phyloP scores from a whole-genome alignment of 2,888 invertebrate species.

The Lycia hirtaria region DNA sequence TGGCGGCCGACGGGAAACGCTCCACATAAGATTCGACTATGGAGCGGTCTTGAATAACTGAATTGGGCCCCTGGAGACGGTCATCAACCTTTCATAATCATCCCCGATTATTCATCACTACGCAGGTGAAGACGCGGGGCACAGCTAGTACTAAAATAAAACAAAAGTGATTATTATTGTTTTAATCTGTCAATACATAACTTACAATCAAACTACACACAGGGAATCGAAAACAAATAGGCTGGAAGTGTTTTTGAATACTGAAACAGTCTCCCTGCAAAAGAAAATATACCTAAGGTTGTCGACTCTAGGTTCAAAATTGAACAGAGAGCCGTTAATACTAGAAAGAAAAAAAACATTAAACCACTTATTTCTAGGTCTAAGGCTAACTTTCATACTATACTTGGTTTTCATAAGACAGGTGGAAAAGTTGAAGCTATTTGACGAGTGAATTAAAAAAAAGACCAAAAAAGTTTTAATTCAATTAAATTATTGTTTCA shows the following conservation, averaged over 20 bases:
- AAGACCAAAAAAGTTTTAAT: too few species aligned
- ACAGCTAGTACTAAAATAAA: constrained; percentile 34
- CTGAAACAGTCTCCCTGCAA: constrained; percentile 41
- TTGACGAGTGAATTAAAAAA: constrained; percentile 5
- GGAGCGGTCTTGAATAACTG: too few species aligned
- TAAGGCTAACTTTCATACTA: constrained; percentile 30
- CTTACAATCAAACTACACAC: constrained; percentile 57
- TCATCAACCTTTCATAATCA: too few species aligned
- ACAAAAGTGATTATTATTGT: constrained; percentile 36
- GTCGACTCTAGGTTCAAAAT: not conserved
- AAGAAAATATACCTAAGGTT: constrained; percentile 23
- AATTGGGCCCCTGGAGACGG: too few species aligned
- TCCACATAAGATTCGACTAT: too few species aligned
- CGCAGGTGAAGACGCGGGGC: too few species aligned
- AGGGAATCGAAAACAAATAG: constrained; percentile 44
- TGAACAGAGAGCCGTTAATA: constrained; percentile 17
- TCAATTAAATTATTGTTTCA: too few species aligned
- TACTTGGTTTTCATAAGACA: constrained; percentile 27
- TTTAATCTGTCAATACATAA: constrained; percentile 58
- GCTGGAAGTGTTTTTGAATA: constrained; percentile 46
- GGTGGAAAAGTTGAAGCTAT: constrained; percentile 10
- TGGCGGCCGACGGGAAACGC: too few species aligned
- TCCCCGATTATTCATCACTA: too few species aligned
- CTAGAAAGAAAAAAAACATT: constrained; percentile 33
- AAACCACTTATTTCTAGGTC: constrained; percentile 30